phyloP scores from a whole-genome alignment of 2,113 vertebrate genomes.

The Naja naja region DNA sequence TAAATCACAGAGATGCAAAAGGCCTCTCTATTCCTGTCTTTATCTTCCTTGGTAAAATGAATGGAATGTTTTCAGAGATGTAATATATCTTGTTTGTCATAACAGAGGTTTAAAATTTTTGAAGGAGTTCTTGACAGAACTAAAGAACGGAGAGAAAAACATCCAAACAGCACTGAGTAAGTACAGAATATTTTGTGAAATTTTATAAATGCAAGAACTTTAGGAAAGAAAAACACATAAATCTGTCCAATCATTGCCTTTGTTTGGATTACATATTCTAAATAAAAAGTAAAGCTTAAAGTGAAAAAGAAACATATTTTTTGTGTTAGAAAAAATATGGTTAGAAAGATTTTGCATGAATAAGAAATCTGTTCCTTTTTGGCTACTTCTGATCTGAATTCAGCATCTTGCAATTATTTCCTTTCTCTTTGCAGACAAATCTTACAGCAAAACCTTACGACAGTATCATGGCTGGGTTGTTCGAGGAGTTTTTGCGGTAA shows the following conservation, averaged over 20 bases:
- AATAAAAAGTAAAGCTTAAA: neutral
- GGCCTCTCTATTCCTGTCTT: neutral
- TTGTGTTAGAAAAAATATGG: neutral
- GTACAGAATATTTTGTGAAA: slow-evolving; percentile 55
- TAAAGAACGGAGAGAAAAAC: slow-evolving; percentile 85
- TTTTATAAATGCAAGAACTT: neutral
- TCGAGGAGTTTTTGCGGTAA: slow-evolving; percentile 93
- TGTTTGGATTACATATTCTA: neutral
- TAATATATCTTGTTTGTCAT: slow-evolving; percentile 6
- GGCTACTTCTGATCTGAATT: neutral
- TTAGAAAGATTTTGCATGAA: slow-evolving; percentile 1
- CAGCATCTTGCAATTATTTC: neutral
- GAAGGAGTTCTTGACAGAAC: slow-evolving; percentile 89
- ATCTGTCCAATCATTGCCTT: neutral
- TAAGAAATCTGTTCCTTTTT: neutral
- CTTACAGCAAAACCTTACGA: slow-evolving; percentile 91
- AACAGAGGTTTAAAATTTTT: slow-evolving; percentile 92
- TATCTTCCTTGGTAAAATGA: neutral
- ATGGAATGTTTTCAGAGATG: neutral
- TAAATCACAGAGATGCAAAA: neutral
- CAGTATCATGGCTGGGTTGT: slow-evolving; percentile 98
- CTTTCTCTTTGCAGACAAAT: slow-evolving; percentile 76
- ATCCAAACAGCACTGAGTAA: slow-evolving; percentile 94
- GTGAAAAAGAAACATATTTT: neutral
- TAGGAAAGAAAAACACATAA: no score